A percentile compares a stretch with the other conserved stretches of the same genome.
Evolutionary conservation across 2,113 vertebrate genomes (phyloP).

Genomic region (Laterallus jamaicensis): DNA sequence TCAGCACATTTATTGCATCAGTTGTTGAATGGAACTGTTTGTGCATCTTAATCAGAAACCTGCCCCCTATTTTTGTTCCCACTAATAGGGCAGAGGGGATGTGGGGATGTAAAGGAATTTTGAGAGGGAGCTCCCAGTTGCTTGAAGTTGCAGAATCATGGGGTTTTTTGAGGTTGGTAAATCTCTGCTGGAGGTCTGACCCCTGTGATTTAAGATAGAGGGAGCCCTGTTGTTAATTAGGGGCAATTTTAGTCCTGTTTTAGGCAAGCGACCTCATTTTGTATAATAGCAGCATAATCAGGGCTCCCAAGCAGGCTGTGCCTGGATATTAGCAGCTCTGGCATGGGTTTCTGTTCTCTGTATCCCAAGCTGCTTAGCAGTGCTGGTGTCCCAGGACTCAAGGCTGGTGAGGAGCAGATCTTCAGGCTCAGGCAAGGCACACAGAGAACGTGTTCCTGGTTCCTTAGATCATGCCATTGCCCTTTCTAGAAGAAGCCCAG

Average conservation of each 20-base stretch:
- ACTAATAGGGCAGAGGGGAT: not conserved
- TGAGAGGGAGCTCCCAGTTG: not conserved
- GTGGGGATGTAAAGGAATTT: not conserved
- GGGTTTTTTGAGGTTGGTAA: not conserved
- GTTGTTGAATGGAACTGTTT: not conserved
- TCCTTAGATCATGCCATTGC: not conserved
- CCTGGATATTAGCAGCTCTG: not conserved
- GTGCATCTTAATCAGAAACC: slow-evolving; percentile 1
- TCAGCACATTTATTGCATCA: not conserved
- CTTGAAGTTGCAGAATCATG: not conserved
- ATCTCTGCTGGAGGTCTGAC: not conserved
- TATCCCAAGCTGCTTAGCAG: not conserved
- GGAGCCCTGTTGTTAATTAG: not conserved
- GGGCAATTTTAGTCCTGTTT: not conserved
- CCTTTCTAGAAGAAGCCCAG: not conserved
- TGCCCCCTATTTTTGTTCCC: not conserved
- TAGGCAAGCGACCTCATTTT: not conserved
- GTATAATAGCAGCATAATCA: not conserved
- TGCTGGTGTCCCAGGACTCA: not conserved
- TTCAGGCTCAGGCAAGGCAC: not conserved
- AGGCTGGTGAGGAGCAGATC: not conserved
- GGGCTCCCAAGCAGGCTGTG: not conserved
- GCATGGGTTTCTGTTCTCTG: not conserved
- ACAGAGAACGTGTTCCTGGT: not conserved
- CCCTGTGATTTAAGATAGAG: not conserved